Evolutionary conservation across 1,140 invertebrate genomes (phyloP), one percentile per base, ranked within the genome.

Genomic region (Micrasema longulum): DNA sequence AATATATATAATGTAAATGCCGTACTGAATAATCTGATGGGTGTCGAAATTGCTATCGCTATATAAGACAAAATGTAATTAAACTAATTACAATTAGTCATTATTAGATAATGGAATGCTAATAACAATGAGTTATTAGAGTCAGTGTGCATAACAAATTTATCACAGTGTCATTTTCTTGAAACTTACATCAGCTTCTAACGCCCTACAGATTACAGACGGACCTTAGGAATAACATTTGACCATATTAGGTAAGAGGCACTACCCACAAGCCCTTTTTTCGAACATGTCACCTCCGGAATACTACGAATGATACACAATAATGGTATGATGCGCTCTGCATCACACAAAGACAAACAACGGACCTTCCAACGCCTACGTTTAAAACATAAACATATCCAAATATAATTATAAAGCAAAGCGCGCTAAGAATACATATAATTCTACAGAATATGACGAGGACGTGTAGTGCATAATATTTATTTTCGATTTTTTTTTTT

Each of bases 201-300:
- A 57, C 53, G 53, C 53, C 53, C 16, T 14, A 10, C 50, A 53
- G 50, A 53, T 18, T n/a, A n/a, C 31, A 16, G 31, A 38, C 53
- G 10, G 20, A 35, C 31, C n/a, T 57, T 57, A 1, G 14, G 16
- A 57, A 14, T 36, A 57, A 57, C 31, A 38, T 14, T 36, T 57
- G 12, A 36, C 53, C 53, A 16, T 57, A 35, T 57, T 57, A n/a
- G 53, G 53, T 7, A 16, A n/a, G 20, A 23, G 14, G 26, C 23
- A 7, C 31, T 14, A 12, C 22, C 26, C 26, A 55, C 31, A 11
- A 16, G 12, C 53, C 53, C 53, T 57, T 57, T 36, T 9, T 14
- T 55, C 53, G 31, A 35, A n/a, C 53, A 36, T 38, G 53, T 36
- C 31, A 57, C 26, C 53, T 57, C 53, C 26, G 31, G 26, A 57